Percentiles rank a stretch among this genome's conserved stretches.
phyloP scores from a whole-genome alignment of 2,888 invertebrate species.

The Thysanoteuthis rhombus region DNA sequence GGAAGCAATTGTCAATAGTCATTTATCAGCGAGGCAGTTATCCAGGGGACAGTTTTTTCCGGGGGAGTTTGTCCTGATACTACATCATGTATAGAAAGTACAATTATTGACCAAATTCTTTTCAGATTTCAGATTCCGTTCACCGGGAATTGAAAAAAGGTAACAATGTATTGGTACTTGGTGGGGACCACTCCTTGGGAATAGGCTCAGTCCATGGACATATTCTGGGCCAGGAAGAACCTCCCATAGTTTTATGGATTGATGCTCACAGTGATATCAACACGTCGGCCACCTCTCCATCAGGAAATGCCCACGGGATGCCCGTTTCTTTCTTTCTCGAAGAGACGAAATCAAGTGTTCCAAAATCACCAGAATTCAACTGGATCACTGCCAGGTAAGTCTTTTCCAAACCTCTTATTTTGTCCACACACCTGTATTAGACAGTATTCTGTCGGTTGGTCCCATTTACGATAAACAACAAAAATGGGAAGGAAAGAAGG shows the following conservation, averaged over 20 bases:
- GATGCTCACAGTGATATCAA: slow-evolving; percentile 93
- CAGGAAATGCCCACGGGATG: slow-evolving; percentile 80
- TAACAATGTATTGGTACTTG: slow-evolving; percentile 73
- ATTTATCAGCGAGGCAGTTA: no score
- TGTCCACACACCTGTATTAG: no score
- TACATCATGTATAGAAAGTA: no score
- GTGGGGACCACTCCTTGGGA: slow-evolving; percentile 88
- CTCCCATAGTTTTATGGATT: slow-evolving; percentile 82
- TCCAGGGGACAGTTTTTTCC: no score
- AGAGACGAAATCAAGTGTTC: slow-evolving; percentile 79
- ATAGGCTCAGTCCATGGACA: slow-evolving; percentile 71
- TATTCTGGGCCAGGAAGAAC: slow-evolving; percentile 71
- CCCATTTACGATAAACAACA: no score
- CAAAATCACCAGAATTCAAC: slow-evolving; percentile 69
- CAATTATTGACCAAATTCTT: neutral
- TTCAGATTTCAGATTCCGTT: slow-evolving; percentile 23
- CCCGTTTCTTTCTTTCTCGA: slow-evolving; percentile 80
- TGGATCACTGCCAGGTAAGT: slow-evolving; percentile 79
- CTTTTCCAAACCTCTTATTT: neutral
- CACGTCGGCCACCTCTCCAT: slow-evolving; percentile 81
- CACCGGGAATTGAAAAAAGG: neutral
- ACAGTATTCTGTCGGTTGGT: no score
- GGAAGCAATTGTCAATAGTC: no score
- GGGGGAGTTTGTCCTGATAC: no score
- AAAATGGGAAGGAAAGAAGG: no score